Percentiles rank a stretch among this genome's conserved stretches.
Conservation (phyloP, 2,888 invertebrate species). For the Melieria crassipennis region DNA sequence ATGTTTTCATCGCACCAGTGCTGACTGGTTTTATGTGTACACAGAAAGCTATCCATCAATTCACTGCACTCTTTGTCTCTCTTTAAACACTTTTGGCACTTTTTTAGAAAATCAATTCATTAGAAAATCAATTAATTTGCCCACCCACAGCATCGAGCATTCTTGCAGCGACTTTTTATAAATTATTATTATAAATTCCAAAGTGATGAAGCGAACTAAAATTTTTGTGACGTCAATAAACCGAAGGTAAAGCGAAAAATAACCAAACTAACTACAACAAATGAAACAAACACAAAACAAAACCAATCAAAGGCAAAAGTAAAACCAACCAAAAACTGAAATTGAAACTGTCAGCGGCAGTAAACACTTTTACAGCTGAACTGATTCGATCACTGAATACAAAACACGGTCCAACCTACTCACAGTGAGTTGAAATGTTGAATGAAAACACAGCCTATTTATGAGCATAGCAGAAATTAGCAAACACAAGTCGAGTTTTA, state of each 20-base stretch:
- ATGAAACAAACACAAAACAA: constrained; percentile 25
- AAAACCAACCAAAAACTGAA: not conserved
- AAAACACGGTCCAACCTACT: not conserved
- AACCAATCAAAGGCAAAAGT: constrained; percentile 4
- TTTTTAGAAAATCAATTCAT: too few relatives aligned
- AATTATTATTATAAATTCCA: constrained; percentile 63
- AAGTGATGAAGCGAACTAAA: constrained; percentile 56
- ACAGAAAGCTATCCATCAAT: too few relatives aligned
- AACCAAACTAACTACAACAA: constrained; percentile 35
- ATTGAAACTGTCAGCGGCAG: too few relatives aligned
- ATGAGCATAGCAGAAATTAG: constrained; percentile 14
- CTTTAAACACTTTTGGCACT: too few relatives aligned
- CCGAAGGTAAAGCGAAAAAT: constrained; percentile 44
- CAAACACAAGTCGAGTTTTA: constrained; percentile 16
- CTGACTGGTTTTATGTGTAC: too few relatives aligned
- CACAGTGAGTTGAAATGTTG: not conserved
- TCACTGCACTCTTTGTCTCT: too few relatives aligned
- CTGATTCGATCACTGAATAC: not conserved
- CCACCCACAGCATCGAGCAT: not conserved
- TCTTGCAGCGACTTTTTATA: constrained; percentile 10
- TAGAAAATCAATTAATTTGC: too few relatives aligned
- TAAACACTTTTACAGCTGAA: too few relatives aligned
- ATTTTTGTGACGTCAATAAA: constrained; percentile 66
- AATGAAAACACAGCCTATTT: constrained; percentile 3
- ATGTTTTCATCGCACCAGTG: too few relatives aligned